phyloP scores from a whole-genome alignment of 1,140 invertebrate genomes.

The Campoletis sonorensis region DNA sequence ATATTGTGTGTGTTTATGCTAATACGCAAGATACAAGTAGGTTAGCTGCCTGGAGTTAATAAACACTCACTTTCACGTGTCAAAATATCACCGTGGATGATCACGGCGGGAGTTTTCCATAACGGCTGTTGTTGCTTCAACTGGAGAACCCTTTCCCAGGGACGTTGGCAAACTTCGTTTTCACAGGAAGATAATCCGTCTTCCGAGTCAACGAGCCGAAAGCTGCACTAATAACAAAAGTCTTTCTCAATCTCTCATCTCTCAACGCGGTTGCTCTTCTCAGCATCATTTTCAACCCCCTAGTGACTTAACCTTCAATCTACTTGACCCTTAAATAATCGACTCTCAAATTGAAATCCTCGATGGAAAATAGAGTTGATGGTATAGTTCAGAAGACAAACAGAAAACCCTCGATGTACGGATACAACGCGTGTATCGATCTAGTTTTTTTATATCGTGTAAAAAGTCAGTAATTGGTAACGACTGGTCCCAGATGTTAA shows the following conservation, averaged over 20 bases:
- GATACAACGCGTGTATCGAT: no score
- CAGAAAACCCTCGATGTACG: background rate
- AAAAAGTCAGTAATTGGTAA: no score
- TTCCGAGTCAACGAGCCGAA: conserved; percentile 40
- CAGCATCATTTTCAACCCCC: background rate
- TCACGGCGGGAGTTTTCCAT: background rate
- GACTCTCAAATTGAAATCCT: no score
- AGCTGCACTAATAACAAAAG: conserved; percentile 39
- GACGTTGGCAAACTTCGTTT: conserved; percentile 24
- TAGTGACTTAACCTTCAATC: background rate
- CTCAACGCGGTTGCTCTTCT: background rate
- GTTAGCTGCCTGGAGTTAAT: no score
- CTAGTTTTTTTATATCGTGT: no score
- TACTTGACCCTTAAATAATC: background rate
- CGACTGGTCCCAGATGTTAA: no score
- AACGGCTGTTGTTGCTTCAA: background rate
- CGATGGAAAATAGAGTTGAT: no score
- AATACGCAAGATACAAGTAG: no score
- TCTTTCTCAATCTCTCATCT: conserved; percentile 12
- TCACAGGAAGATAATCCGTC: conserved; percentile 31
- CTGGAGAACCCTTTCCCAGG: background rate
- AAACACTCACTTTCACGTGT: background rate
- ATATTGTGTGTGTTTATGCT: background rate
- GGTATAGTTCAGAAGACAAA: no score
- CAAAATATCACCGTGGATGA: background rate